phyloP scores from a whole-genome alignment of 2,113 vertebrate species.

The Atherinomorus stipes region DNA sequence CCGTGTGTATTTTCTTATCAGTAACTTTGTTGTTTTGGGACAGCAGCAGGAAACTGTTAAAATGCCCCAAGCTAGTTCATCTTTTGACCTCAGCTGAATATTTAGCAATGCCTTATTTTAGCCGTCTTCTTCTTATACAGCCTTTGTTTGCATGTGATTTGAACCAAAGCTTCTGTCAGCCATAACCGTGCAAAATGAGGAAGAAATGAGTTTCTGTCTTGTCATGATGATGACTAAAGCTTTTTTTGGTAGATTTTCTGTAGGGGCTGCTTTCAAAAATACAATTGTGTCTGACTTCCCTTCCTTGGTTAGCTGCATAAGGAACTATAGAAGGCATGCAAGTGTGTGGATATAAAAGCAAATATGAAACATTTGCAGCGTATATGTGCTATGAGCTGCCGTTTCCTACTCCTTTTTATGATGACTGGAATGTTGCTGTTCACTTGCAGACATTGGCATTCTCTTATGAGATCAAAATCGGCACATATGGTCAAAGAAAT shows the following conservation, averaged over 20 bases:
- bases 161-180: background rate
- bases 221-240: background rate
- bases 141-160: background rate
- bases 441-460: too few relatives aligned
- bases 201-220: conserved; percentile 1
- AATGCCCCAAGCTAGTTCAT: background rate
- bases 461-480: too few relatives aligned
- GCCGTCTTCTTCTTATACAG: background rate
- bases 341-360: too few relatives aligned
- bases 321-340: too few relatives aligned
- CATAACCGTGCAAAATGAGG: background rate
- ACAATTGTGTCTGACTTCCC: background rate
- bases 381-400: too few relatives aligned
- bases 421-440: background rate
- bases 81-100: too few relatives aligned
- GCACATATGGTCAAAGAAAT: background rate
- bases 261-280: background rate
- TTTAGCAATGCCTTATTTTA: background rate
- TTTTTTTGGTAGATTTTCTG: background rate
- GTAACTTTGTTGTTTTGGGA: background rate
- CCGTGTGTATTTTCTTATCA: background rate
- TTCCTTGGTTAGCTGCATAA: too few relatives aligned
- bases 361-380: too few relatives aligned
- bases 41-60: background rate
- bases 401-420: background rate